A percentile compares a stretch with the other conserved stretches of the same genome.
Conservation (phyloP, 2,888 invertebrate genomes). For the Amphimallon solstitiale region DNA sequence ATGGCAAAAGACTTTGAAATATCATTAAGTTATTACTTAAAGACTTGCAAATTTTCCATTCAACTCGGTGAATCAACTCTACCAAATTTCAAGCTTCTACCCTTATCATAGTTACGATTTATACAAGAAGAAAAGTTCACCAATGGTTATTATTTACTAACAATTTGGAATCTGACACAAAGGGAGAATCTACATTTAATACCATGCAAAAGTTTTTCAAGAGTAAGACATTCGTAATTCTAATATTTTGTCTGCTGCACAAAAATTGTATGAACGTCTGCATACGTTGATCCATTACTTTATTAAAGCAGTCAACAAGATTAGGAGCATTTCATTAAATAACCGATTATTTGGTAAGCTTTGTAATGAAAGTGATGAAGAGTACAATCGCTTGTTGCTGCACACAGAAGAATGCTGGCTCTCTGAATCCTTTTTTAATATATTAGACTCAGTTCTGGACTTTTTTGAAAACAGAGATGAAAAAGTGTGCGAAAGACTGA, state of each 20-base stretch:
- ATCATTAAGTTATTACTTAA: conserved; percentile 44
- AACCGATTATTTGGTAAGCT: no score
- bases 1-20: conserved; percentile 52
- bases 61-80: conserved; percentile 56
- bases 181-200: conserved; percentile 42
- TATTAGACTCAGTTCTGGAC: not conserved
- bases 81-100: conserved; percentile 39
- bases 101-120: not conserved
- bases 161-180: conserved; percentile 32
- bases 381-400: conserved; percentile 32
- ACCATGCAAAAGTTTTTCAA: no score
- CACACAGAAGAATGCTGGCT: conserved; percentile 35
- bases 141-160: conserved; percentile 51
- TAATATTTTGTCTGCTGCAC: conserved; percentile 53
- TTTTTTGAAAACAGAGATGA: conserved; percentile 1
- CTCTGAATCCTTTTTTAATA: conserved; percentile 1
- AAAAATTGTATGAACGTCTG: conserved; percentile 40
- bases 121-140: conserved; percentile 44
- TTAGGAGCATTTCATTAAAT: conserved; percentile 22
- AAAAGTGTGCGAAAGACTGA: not conserved
- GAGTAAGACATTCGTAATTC: conserved; percentile 47
- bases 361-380: conserved; percentile 36
- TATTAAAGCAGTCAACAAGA: conserved; percentile 36
- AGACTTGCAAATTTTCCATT: conserved; percentile 53
- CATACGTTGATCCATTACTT: conserved; percentile 21